Base-by-base conservation (phyloP, 2,113 vertebrate species). In the Alosa alosa region DNA sequence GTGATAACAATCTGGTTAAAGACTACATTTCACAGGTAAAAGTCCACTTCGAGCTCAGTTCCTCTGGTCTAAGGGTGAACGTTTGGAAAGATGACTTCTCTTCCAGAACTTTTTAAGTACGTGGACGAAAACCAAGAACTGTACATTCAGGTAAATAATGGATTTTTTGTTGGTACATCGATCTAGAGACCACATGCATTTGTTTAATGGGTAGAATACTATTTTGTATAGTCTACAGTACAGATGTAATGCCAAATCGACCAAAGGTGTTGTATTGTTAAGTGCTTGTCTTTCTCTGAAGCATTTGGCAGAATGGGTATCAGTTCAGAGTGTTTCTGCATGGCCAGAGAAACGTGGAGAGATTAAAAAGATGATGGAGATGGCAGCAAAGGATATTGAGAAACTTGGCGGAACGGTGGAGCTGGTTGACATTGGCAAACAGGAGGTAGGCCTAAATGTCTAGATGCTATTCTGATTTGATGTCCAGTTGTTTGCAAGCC, bases 331-430 rank as follows among this genome's bases (percentile, higher is more conserved):
- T 0, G 97, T 99, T 60, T 99, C 98, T 0, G 96, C 97, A 0
- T 98, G 96, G 97, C 96, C 98, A 0, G 98, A 99, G 92, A 99
- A 99, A 91, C 95, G 98, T 0, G 93, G 83, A 0, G 97, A 99
- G 81, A 96, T 98, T 94, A 94, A 88, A 20, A 95, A 4, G 90
- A 99, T 99, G 98, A 97, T 99, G 96, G 94, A 98, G 83, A 95
- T 97, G 5, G 97, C 96, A 0, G 97, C 96, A 0, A 95, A 95
- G 9, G 97, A 98, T n/a, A 96, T 99, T 0, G 93, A 96, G 88
- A 94, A 89, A 15, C 93, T 99, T 60, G 98, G 98, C 2, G 98
- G 98, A 81, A 96, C 95, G 0, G 93, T 95, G 81, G 95, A 99
- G 7, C 89, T 99, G 88, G 94, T 96, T 86, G 97, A 99, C 52